Base-by-base conservation (phyloP, 2,113 vertebrate genomes). In the Leucopsar rothschildi region DNA sequence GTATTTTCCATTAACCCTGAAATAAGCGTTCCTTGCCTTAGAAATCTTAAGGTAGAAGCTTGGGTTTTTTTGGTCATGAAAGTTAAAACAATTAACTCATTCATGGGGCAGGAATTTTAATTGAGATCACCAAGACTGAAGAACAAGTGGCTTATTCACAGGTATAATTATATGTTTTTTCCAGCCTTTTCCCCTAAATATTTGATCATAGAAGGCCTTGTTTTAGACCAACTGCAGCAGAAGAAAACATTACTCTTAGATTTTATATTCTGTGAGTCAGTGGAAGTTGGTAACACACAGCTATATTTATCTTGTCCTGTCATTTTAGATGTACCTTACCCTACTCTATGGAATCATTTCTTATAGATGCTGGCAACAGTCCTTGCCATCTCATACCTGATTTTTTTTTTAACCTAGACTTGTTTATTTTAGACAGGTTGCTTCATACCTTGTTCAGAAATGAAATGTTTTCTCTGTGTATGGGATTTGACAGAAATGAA, bases 291-390 rank as follows among this genome's bases (percentile, higher is more conserved):
- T 93, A 90, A 50, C 77, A 69, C 79, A 37, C 53, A 85, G 55
- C 71, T 90, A 86, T 95, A 95, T 96, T 95, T 96, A 94, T 97
- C 96, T 97, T 94, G 80, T 96, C 93, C 87, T 97, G 95, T 96
- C 91, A 9, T 87, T 91, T 96, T 83, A 93, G 86, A 94, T 95
- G 68, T 95, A 70, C 77, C 64, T 97, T 80, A 52, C 65, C 50
- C 39, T 39, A 39, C 57, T 53, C 45, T 80, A 33, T 80, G 45
- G 84, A 91, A 72, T 91, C 52, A 90, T 92, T 93, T 92, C 93
- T 93, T 96, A 90, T 49, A 69, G 93, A 68, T 65, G 37, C 57
- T 90, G 91, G 86, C 64, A 92, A 65, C 77, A 84, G 53, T 79
- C 57, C 77, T 92, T 95, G 81, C 91, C 56, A 45, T 92, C 83